phyloP scores from a whole-genome alignment of 1,140 invertebrate genomes.

The Nephotettix cincticeps region DNA sequence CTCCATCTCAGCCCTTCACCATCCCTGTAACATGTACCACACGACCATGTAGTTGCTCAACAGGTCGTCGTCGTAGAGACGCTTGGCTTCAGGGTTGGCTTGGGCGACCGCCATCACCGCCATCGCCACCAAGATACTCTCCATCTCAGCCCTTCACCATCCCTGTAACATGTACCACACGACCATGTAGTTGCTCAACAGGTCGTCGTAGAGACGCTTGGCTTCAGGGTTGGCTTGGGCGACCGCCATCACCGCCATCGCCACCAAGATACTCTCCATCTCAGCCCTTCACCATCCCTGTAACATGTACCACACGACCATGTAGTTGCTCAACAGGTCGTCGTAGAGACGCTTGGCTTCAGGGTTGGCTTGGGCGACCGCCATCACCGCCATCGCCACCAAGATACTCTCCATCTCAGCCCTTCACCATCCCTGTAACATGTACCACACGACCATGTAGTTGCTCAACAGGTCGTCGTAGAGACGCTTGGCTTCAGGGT shows the following conservation, averaged over 20 bases:
- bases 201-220: conserved; percentile 85
- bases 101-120: conserved; percentile 39
- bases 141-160: conserved; percentile 16
- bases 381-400: conserved; percentile 4
- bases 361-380: conserved; percentile 66
- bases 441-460: neutral
- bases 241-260: conserved; percentile 29
- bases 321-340: too few species aligned
- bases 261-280: neutral
- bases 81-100: conserved; percentile 89
- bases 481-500: neutral
- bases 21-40: neutral
- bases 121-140: conserved; percentile 1
- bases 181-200: too few species aligned
- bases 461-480: too few species aligned
- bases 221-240: conserved; percentile 80
- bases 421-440: conserved; percentile 15
- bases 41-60: too few species aligned
- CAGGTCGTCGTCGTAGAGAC: too few species aligned
- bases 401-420: conserved; percentile 2
- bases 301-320: neutral
- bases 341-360: conserved; percentile 90
- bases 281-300: conserved; percentile 16
- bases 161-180: neutral
- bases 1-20: conserved; percentile 15